Evolutionary conservation across 1,140 invertebrate species (phyloP).

Genomic region (Aphelinus certus): DNA sequence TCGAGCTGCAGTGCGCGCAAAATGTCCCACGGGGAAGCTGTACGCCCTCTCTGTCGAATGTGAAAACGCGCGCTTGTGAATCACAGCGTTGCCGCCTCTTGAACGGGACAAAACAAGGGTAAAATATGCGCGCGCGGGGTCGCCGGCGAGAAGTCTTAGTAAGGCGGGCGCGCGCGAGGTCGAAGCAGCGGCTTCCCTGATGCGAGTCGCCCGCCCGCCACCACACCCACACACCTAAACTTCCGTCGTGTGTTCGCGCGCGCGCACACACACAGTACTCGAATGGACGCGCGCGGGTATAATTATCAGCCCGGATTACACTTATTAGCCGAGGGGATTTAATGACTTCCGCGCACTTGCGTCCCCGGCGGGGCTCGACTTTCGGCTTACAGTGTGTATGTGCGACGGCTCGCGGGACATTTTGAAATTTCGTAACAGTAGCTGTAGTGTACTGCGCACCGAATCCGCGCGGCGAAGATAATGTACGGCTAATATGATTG

Average conservation of each 20-base stretch:
- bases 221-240: too few relatives aligned
- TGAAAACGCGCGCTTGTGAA: constrained; percentile 13
- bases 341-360: constrained; percentile 25
- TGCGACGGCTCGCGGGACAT: too few relatives aligned
- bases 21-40: neutral
- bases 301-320: constrained; percentile 28
- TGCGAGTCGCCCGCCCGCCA: too few relatives aligned
- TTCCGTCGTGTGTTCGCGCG: too few relatives aligned
- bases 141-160: constrained; percentile 50
- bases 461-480: too few relatives aligned
- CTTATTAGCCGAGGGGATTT: constrained; percentile 29
- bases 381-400: too few relatives aligned
- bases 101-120: constrained; percentile 18
- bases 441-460: too few relatives aligned
- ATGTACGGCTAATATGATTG: too few relatives aligned
- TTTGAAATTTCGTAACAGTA: too few relatives aligned
- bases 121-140: constrained; percentile 43
- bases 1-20: neutral
- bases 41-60: constrained; percentile 6
- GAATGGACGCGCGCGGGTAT: constrained; percentile 19
- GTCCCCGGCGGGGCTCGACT: too few relatives aligned
- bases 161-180: constrained; percentile 47
- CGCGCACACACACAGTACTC: neutral
- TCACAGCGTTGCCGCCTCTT: neutral
- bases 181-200: constrained; percentile 51